Conservation (phyloP, 2,888 invertebrate genomes). For the Cetonia aurata region DNA sequence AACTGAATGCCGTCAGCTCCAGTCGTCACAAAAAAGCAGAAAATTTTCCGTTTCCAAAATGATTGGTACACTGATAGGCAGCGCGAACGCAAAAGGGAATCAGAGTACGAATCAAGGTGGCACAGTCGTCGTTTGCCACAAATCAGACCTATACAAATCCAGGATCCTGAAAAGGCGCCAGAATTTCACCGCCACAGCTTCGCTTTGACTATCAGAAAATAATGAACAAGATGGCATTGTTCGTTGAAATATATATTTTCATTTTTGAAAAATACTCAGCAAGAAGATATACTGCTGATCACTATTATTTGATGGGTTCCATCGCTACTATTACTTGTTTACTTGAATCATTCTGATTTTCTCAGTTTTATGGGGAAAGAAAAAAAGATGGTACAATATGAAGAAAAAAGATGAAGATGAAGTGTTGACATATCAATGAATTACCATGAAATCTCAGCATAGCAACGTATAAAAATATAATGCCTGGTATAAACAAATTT, state of each 20-base stretch:
- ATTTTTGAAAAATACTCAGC: conserved; percentile 31
- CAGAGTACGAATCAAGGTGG: conserved; percentile 68
- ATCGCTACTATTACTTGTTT: conserved; percentile 34
- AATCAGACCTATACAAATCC: conserved; percentile 72
- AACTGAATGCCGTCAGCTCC: conserved; percentile 72
- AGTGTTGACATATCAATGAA: conserved; percentile 14
- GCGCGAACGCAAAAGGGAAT: conserved; percentile 62
- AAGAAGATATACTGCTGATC: conserved; percentile 22
- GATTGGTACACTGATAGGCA: conserved; percentile 80
- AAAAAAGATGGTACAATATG: conserved; percentile 31
- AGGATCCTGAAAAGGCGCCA: conserved; percentile 71
- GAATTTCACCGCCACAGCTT: conserved; percentile 74
- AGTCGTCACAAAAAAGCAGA: conserved; percentile 70
- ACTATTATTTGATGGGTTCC: conserved; percentile 33
- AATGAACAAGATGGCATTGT: conserved; percentile 50
- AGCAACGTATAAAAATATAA: neutral
- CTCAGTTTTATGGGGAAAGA: conserved; percentile 63
- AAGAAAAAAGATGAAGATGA: neutral
- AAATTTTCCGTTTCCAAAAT: conserved; percentile 85
- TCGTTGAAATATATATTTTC: conserved; percentile 53
- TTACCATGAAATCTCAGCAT: neutral
- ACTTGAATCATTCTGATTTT: conserved; percentile 51
- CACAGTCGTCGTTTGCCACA: conserved; percentile 73
- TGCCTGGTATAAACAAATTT: conserved; percentile 27
- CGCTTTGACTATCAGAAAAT: conserved; percentile 73